A percentile compares a stretch with the other conserved stretches of the same genome.
Conservation (phyloP, 2,797 vertebrate species). For the Rhinella marina region DNA sequence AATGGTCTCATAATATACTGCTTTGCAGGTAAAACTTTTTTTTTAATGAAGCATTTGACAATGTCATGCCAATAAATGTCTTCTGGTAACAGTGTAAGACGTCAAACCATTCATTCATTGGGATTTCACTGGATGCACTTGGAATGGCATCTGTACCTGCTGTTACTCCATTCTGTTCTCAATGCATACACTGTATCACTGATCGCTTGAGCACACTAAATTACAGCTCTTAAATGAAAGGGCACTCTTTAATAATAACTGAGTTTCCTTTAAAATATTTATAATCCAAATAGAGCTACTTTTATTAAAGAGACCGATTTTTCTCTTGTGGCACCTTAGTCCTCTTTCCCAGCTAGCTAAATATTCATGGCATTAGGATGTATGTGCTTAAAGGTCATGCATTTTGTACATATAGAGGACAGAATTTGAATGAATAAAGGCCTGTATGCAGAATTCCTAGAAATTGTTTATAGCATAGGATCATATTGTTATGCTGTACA, state of each 20-base stretch:
- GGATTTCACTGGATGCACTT: constrained; percentile 11
- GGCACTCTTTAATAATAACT: constrained; percentile 39
- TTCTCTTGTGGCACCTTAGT: constrained; percentile 17
- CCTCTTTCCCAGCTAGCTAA: neutral
- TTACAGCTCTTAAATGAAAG: constrained; percentile 41
- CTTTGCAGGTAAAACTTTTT: neutral
- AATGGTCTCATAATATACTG: neutral
- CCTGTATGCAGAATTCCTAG: neutral
- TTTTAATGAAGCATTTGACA: neutral
- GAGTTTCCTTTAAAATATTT: constrained; percentile 51
- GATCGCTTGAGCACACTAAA: constrained; percentile 15
- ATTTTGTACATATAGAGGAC: constrained; percentile 17
- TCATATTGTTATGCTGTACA: neutral
- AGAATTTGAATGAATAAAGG: neutral
- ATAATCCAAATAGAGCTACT: constrained; percentile 30
- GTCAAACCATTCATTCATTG: neutral
- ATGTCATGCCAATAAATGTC: neutral
- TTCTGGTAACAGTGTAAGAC: neutral
- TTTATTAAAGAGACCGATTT: constrained; percentile 25
- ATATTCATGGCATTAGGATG: constrained; percentile 4
- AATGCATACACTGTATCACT: constrained; percentile 2
- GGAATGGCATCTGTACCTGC: constrained; percentile 1
- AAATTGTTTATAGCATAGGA: neutral
- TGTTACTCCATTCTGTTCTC: neutral
- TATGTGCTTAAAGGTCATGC: constrained; percentile 1